These are phyloP conservation scores for Trochalopteron elliotii DNA, from an alignment of 2,113 vertebrate species.

Conservation along the genomic window DNA sequence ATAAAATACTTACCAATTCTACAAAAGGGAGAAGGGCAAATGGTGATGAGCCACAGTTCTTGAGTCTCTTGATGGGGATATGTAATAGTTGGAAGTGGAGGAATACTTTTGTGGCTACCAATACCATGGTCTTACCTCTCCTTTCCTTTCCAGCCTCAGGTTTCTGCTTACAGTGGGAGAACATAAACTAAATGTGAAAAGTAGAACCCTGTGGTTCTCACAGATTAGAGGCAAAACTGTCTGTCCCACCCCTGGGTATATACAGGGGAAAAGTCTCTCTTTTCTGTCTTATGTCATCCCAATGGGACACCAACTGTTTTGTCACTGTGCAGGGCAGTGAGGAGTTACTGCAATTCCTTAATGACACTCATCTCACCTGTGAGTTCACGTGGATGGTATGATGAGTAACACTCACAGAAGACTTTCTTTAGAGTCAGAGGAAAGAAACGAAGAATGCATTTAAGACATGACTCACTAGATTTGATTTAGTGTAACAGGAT, in stretches of 20 bases:
- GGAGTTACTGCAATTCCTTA: not conserved
- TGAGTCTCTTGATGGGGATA: not conserved
- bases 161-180: not conserved
- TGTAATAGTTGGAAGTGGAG: not conserved
- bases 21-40: not conserved
- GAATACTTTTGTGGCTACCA: not conserved
- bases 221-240: not conserved
- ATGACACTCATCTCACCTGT: fast-evolving
- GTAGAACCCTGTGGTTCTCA: not conserved
- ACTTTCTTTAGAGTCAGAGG: not conserved
- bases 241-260: not conserved
- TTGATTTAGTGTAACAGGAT: not conserved
- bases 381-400: not conserved
- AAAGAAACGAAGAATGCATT: not conserved
- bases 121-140: not conserved
- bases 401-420: not conserved
- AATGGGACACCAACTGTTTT: not conserved
- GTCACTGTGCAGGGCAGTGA: not conserved
- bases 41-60: not conserved
- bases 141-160: not conserved
- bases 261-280: not conserved
- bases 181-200: not conserved
- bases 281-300: not conserved
- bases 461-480: not conserved
- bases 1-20: not conserved